A percentile compares a stretch with the other conserved stretches of the same genome.
Conservation (phyloP, 2,888 invertebrate species). For the Chrysolina oricalcia region DNA sequence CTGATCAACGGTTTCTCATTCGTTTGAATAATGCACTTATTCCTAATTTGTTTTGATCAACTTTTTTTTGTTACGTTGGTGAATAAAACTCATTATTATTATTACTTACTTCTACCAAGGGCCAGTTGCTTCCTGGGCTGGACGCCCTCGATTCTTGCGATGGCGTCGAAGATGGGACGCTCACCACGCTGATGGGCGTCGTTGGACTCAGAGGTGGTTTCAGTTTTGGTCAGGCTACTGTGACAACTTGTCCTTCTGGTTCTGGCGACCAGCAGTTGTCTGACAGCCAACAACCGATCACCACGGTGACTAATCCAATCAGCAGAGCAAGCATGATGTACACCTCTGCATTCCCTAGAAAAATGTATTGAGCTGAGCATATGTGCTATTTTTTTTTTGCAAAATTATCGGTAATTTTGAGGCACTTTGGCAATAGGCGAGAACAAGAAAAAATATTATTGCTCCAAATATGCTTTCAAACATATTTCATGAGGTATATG, state of each 20-base stretch:
- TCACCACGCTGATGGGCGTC: constrained; percentile 66
- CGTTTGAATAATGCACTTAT: too few relatives aligned
- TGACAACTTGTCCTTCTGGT: constrained; percentile 78
- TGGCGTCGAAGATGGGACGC: constrained; percentile 53
- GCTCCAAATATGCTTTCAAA: too few relatives aligned
- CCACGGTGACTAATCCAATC: constrained; percentile 83
- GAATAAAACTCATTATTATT: background rate
- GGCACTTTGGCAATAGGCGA: too few relatives aligned
- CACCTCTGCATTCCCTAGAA: constrained; percentile 80
- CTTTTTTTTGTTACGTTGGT: too few relatives aligned
- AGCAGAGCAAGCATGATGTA: constrained; percentile 83
- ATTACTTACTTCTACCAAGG: constrained; percentile 65
- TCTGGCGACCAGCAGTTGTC: constrained; percentile 88
- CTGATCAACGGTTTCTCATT: too few relatives aligned
- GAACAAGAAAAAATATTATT: too few relatives aligned
- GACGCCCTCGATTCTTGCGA: constrained; percentile 57
- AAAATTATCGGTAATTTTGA: too few relatives aligned
- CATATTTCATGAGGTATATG: too few relatives aligned
- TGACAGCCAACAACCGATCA: constrained; percentile 84
- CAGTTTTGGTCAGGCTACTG: constrained; percentile 81
- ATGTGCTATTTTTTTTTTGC: too few relatives aligned
- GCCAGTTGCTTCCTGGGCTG: constrained; percentile 70
- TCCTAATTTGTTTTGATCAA: too few relatives aligned
- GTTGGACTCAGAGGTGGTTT: constrained; percentile 73
- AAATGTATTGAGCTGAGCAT: constrained; percentile 5